A percentile compares a stretch with the other conserved stretches of the same genome.
Evolutionary conservation across 2,797 vertebrate species (phyloP).

Genomic region (Parauchenoglanis ngamensis): DNA sequence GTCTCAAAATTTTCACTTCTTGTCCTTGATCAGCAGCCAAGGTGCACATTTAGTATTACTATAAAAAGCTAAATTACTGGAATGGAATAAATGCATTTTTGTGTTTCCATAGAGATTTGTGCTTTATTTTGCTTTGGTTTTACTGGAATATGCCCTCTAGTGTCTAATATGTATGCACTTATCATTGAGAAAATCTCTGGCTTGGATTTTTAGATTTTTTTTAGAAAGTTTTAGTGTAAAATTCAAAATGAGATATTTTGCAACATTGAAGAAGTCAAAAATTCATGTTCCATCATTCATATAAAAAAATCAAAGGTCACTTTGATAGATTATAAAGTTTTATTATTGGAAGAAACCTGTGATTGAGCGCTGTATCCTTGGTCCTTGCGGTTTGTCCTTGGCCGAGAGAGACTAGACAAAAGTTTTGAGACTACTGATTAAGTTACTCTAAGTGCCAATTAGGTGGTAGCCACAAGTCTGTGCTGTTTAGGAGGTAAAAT

Average conservation of each 20-base stretch:
- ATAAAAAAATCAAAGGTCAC: not conserved
- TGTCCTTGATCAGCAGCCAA: not conserved
- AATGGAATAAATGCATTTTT: not conserved
- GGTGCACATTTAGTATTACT: not conserved
- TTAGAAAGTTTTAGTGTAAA: not conserved
- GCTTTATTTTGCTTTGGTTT: not conserved
- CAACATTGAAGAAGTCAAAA: not conserved
- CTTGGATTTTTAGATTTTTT: not conserved
- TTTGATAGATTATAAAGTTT: not conserved
- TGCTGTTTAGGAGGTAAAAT: conserved; percentile 56
- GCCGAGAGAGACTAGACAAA: conserved; percentile 52
- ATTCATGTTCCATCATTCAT: not conserved
- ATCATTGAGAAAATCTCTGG: not conserved
- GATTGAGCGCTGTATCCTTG: conserved; percentile 13
- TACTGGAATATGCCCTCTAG: conserved; percentile 14
- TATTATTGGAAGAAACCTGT: conserved; percentile 5
- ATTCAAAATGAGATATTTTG: not conserved
- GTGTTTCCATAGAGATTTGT: not conserved
- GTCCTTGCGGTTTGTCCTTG: conserved; percentile 53
- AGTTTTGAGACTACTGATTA: conserved; percentile 60
- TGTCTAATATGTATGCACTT: not conserved
- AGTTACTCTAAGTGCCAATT: conserved; percentile 64
- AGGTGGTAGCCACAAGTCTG: conserved; percentile 58
- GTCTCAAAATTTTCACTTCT: not conserved
- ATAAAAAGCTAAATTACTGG: not conserved